Evolutionary conservation across 2,888 invertebrate species (phyloP), one percentile per base, ranked within the genome.

Genomic region (Eustalomyia histrio): DNA sequence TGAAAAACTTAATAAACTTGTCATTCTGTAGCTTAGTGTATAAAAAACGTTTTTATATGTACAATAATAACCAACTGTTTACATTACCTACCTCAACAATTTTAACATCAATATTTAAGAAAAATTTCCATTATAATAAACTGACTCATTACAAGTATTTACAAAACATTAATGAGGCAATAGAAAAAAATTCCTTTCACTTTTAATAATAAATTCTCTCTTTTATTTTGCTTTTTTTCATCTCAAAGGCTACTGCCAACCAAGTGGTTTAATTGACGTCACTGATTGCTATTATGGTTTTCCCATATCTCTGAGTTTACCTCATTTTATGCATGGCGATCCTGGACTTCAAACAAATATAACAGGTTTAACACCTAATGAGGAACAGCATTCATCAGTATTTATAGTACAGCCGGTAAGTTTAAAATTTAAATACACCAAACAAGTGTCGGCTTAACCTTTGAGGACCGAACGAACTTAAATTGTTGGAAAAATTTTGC

Each of bases 231-330:
- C 7, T 29, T 29, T 29, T 60, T 7, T 64, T 33, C 21, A 60
- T 21, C 10, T 63, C 85, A 10, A 89, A 92, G 93, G 92, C 21
- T 91, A 92, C 80, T 97, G 97, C 86, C 91, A 96, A 16, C 94
- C 94, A 3, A 90, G 92, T 43, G 97, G 97, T 7, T 89, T 97
- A 2, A 92, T 96, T 29, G 97, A 97, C 87, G 96, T 97, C 47
- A 93, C 95, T 0, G 95, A 95, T 67, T 97, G 97, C 87, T 97
- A 97, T 90, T 97, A 97, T 87, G 97, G 97, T 0, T 97, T 97
- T 88, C 97, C 97, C 0, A 96, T 97, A 57, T 95, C 96, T 0
- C 91, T 97, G 7, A 97, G 97, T 52, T 96, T 95, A 89, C 97
- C 97, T 0, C 97, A 97, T 89, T 97, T 96, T 89, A 94, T 95